Conservation (phyloP, 2,797 vertebrate species). For the Allobates femoralis region DNA sequence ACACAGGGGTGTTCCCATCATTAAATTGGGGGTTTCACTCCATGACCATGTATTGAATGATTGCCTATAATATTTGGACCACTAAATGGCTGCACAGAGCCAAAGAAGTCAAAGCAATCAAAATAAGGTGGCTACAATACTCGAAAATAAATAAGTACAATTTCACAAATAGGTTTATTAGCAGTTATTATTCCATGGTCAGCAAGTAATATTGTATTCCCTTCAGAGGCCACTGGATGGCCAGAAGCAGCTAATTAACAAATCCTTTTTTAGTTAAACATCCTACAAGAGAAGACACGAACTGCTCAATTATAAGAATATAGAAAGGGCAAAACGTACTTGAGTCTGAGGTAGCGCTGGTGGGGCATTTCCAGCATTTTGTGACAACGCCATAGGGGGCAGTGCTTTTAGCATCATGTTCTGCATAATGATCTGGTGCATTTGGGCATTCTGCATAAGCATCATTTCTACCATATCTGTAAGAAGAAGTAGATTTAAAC, state of each 20-base stretch:
- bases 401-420: constrained; percentile 88
- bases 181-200: too few species aligned
- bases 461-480: constrained; percentile 90
- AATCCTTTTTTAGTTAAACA: background rate
- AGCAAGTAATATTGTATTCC: too few species aligned
- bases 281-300: background rate
- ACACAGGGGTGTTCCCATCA: background rate
- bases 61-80: too few species aligned
- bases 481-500: background rate
- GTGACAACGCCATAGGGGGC: constrained; percentile 64
- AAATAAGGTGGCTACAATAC: too few species aligned
- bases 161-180: too few species aligned
- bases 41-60: too few species aligned
- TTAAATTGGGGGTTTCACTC: background rate
- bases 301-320: background rate
- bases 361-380: constrained; percentile 57
- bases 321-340: constrained; percentile 65
- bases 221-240: too few species aligned
- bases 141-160: too few species aligned
- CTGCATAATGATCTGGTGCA: constrained; percentile 91
- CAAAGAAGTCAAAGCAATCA: too few species aligned
- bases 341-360: constrained; percentile 60
- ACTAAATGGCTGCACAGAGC: too few species aligned
- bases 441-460: constrained; percentile 91
- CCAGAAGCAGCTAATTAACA: too few species aligned